Evolutionary conservation across 2,797 vertebrate genomes (phyloP).

Genomic region (Sphenodon punctatus): DNA sequence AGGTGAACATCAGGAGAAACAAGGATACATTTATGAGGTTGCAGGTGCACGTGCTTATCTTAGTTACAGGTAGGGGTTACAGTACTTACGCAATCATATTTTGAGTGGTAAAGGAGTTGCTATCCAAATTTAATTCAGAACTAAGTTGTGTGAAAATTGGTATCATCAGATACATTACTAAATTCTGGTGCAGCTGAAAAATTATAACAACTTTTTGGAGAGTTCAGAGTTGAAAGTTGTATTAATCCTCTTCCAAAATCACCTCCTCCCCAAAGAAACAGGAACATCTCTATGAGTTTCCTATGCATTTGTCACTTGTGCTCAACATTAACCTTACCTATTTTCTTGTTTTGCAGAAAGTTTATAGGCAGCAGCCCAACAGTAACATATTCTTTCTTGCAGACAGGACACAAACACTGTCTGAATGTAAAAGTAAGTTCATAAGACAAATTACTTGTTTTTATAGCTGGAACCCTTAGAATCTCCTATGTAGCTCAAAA

Average conservation of each 20-base stretch:
- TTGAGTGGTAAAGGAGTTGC: not conserved
- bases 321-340: not conserved
- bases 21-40: too few relatives aligned
- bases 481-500: not conserved
- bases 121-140: not conserved
- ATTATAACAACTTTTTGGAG: not conserved
- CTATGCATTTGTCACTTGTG: not conserved
- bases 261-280: not conserved
- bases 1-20: too few relatives aligned
- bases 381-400: constrained; percentile 93
- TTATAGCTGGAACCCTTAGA: not conserved
- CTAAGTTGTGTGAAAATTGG: not conserved
- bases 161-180: not conserved
- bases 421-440: constrained; percentile 88
- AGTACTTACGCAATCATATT: too few relatives aligned
- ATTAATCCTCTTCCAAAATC: not conserved
- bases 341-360: constrained; percentile 83
- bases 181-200: not conserved
- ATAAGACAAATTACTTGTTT: not conserved
- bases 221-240: not conserved
- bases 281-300: not conserved
- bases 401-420: constrained; percentile 84
- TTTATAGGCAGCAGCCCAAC: constrained; percentile 92
- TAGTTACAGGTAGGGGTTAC: too few relatives aligned
- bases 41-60: too few relatives aligned